phyloP scores from a whole-genome alignment of 1,140 invertebrate species.

The Zophobas atratus region DNA sequence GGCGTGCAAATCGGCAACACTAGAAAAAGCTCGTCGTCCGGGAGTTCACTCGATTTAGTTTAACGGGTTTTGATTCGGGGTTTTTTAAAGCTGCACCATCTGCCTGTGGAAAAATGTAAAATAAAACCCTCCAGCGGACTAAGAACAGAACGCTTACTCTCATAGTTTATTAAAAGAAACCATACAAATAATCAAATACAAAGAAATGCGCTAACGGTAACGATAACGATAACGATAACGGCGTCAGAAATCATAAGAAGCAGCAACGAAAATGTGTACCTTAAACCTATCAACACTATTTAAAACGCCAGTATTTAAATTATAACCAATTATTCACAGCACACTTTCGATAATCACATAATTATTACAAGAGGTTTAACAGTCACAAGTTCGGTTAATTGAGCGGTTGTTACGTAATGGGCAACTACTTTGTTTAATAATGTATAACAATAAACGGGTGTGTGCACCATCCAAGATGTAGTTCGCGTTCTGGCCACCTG shows the following conservation, averaged over 20 bases:
- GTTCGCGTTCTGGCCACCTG: conserved; percentile 56
- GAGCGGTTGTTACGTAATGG: conserved; percentile 45
- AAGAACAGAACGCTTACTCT: conserved; percentile 42
- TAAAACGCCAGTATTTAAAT: conserved; percentile 20
- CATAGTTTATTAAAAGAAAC: conserved; percentile 54
- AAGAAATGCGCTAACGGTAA: conserved; percentile 52
- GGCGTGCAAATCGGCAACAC: conserved; percentile 46
- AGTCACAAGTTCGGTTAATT: conserved; percentile 48
- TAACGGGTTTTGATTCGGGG: conserved; percentile 40
- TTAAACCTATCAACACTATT: conserved; percentile 50
- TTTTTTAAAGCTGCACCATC: conserved; percentile 40
- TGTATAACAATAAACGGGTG: conserved; percentile 56
- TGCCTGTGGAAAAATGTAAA: conserved; percentile 51
- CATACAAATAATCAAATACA: conserved; percentile 49
- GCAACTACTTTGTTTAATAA: conserved; percentile 51
- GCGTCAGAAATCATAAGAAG: conserved; percentile 50
- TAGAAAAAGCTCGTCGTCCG: conserved; percentile 28
- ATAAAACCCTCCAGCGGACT: conserved; percentile 42
- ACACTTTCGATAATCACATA: conserved; percentile 55
- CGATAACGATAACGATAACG: conserved; percentile 38
- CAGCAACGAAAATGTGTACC: conserved; percentile 42
- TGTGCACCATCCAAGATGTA: conserved; percentile 55
- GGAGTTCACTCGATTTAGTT: conserved; percentile 12
- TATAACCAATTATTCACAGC: conserved; percentile 52
- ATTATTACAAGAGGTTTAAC: conserved; percentile 47